Conservation (phyloP, 2,888 invertebrate genomes). For the Machimus rusticus region DNA sequence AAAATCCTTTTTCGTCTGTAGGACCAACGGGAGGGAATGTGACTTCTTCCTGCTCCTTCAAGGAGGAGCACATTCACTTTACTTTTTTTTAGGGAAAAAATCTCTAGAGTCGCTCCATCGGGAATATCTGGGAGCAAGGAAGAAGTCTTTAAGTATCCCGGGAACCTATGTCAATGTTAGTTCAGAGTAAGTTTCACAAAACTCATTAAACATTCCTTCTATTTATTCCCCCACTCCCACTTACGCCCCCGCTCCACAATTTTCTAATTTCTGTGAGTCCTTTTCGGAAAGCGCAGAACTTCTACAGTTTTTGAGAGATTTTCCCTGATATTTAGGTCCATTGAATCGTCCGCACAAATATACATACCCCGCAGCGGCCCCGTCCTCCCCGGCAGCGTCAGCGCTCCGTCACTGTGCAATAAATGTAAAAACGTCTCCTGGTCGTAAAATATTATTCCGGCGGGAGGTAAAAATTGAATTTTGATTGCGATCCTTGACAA, state of each 20-base stretch:
- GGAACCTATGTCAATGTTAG: constrained; percentile 13
- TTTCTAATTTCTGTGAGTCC: neutral
- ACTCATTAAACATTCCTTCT: constrained; percentile 37
- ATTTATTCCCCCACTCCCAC: neutral
- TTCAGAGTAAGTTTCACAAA: constrained; percentile 35
- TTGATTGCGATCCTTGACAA: constrained; percentile 34
- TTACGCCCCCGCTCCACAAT: neutral
- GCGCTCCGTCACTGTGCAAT: neutral
- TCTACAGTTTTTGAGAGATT: neutral
- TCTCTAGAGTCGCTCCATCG: neutral
- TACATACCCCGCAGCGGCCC: neutral
- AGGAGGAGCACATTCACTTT: neutral
- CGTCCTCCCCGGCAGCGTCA: neutral
- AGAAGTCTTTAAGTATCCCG: neutral
- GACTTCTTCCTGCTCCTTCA: neutral
- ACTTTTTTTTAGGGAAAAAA: neutral
- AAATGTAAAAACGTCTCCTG: constrained; percentile 9
- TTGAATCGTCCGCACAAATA: neutral
- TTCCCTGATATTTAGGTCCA: constrained; percentile 16
- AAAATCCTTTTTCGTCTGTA: neutral
- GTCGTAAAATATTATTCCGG: constrained; percentile 19
- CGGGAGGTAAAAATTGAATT: constrained; percentile 33
- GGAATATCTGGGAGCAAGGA: neutral
- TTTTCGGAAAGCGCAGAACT: neutral
- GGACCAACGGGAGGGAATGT: neutral